phyloP scores from a whole-genome alignment of 2,797 vertebrate genomes.

The Erithacus rubecula region DNA sequence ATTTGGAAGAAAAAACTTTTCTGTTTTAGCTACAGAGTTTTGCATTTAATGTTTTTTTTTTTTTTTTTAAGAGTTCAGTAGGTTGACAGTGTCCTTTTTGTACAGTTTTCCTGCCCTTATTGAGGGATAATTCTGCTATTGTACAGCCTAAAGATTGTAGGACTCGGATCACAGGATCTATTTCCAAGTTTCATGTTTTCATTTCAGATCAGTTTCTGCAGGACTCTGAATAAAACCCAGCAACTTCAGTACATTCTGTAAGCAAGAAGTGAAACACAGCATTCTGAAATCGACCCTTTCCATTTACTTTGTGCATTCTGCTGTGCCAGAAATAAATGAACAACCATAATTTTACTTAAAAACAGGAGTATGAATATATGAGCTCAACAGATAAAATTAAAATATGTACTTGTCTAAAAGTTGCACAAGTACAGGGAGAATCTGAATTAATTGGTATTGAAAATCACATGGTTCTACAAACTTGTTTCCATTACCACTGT shows the following conservation, averaged over 20 bases:
- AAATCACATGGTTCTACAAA: background rate
- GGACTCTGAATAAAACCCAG: background rate
- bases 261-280: background rate
- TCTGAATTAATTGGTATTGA: background rate
- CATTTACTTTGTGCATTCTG: background rate
- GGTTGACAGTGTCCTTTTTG: background rate
- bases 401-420: background rate
- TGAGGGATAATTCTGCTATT: background rate
- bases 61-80: background rate
- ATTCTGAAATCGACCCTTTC: background rate
- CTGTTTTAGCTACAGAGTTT: slow-evolving; percentile 28
- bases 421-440: background rate
- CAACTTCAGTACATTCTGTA: background rate
- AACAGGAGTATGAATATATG: background rate
- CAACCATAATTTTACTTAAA: background rate
- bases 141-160: background rate
- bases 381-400: background rate
- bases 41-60: too few relatives aligned
- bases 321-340: background rate
- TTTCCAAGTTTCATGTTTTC: slow-evolving; percentile 21
- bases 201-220: slow-evolving; percentile 30
- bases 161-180: background rate
- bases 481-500: background rate
- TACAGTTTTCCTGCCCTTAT: background rate
- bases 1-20: slow-evolving; percentile 21